A percentile compares a stretch with the other conserved stretches of the same genome.
Evolutionary conservation across 2,113 vertebrate species (phyloP).

Genomic region (Aythya baeri): DNA sequence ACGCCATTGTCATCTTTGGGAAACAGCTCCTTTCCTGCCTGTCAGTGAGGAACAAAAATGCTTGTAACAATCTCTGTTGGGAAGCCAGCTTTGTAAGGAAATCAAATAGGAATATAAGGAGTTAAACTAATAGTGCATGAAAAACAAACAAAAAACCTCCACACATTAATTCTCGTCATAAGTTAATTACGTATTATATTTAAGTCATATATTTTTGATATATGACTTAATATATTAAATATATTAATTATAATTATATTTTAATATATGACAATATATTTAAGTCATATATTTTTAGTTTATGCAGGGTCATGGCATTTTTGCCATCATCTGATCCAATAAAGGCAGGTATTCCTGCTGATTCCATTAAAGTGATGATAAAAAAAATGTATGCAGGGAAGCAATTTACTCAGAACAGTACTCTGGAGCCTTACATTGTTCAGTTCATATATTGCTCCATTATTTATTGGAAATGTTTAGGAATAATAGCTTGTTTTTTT

Average conservation of each 20-base stretch:
- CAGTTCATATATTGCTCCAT: background rate
- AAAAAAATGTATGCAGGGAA: background rate
- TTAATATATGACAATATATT: too few relatives aligned
- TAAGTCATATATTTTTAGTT: background rate
- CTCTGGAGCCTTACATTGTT: background rate
- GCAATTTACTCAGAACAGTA: background rate
- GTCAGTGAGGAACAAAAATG: background rate
- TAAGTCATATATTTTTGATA: background rate
- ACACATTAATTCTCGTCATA: background rate
- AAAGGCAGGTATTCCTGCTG: background rate
- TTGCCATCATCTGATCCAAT: background rate
- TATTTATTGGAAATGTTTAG: background rate
- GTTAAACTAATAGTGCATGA: background rate
- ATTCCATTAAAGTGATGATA: background rate
- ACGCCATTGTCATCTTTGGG: slow-evolving; percentile 80
- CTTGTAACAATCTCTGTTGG: background rate
- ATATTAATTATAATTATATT: too few relatives aligned
- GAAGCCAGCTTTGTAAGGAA: background rate
- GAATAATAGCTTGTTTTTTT: background rate
- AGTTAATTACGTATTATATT: background rate
- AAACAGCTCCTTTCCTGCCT: slow-evolving; percentile 81
- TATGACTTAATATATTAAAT: too few relatives aligned
- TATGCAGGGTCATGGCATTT: background rate
- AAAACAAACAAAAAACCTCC: background rate
- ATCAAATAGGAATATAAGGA: background rate